Evolutionary conservation across 2,113 vertebrate species (phyloP).

Genomic region (Gopherus evgoodei): DNA sequence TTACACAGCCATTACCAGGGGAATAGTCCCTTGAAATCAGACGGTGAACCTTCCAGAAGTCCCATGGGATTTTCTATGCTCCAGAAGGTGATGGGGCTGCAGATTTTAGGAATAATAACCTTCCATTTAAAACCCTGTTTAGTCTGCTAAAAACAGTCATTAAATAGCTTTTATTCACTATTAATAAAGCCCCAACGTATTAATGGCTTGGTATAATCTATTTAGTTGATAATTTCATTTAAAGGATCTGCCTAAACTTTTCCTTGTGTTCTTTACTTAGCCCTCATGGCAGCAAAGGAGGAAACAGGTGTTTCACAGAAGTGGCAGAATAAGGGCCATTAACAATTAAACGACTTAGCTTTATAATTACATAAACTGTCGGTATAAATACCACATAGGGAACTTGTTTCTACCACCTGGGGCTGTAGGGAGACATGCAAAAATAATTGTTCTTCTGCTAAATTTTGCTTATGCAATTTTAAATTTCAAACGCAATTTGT

Average conservation of each 20-base stretch:
- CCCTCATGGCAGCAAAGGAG: not conserved
- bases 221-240: not conserved
- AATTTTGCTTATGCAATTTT: constrained; percentile 51
- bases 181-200: not conserved
- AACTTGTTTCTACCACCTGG: constrained; percentile 26
- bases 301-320: constrained; percentile 1
- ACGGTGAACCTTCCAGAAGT: not conserved
- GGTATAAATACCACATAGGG: constrained; percentile 1
- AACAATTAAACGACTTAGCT: constrained; percentile 38
- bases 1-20: not conserved
- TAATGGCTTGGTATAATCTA: not conserved
- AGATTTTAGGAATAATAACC: not conserved
- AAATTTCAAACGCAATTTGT: constrained; percentile 7
- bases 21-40: not conserved
- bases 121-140: not conserved
- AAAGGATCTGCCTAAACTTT: not conserved
- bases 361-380: constrained; percentile 33
- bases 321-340: constrained; percentile 5
- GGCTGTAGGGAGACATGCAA: constrained; percentile 42
- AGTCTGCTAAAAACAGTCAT: not conserved
- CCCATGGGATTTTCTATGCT: not conserved
- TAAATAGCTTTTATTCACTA: not conserved
- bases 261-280: not conserved
- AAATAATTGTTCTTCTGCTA: constrained; percentile 30
- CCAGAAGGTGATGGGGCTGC: not conserved